phyloP scores from a whole-genome alignment of 2,113 vertebrate genomes.

The Nyctereutes procyonoides region DNA sequence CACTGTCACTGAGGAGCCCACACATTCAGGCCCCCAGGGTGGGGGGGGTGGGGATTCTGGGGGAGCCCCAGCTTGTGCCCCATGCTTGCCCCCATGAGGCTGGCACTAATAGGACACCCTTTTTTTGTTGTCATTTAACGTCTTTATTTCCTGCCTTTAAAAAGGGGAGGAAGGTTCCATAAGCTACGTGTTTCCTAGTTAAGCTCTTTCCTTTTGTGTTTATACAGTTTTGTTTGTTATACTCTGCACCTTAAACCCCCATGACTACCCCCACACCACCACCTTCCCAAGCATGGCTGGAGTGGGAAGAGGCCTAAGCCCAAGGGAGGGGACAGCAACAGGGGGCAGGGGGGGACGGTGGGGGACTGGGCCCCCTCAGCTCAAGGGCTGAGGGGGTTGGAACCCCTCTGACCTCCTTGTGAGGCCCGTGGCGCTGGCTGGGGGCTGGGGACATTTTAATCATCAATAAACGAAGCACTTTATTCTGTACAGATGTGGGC shows the following conservation, averaged over 20 bases:
- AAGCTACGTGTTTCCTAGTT: conserved; percentile 69
- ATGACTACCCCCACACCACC: not conserved
- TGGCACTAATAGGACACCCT: conserved; percentile 21
- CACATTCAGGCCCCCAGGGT: not conserved
- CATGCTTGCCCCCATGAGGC: not conserved
- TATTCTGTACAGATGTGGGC: conserved; percentile 88
- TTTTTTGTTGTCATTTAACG: conserved; percentile 64
- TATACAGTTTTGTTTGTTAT: conserved; percentile 72
- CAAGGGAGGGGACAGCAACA: not conserved
- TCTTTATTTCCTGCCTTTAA: conserved; percentile 63
- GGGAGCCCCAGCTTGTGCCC: not conserved
- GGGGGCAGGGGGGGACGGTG: not conserved
- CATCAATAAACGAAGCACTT: conserved; percentile 90
- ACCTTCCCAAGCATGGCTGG: conserved; percentile 62
- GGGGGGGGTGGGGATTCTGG: not conserved
- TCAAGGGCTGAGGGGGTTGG: conserved; percentile 63
- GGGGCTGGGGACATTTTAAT: conserved; percentile 83
- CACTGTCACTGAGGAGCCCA: not conserved
- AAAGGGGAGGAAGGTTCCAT: conserved; percentile 53
- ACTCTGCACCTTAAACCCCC: conserved; percentile 81
- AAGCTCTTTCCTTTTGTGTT: conserved; percentile 71
- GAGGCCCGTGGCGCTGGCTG: conserved; percentile 57
- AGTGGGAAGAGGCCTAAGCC: conserved; percentile 57
- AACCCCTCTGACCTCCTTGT: conserved; percentile 81
- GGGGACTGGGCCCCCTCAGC: not conserved